phyloP scores from a whole-genome alignment of 2,888 invertebrate genomes.

The Petrophora chlorosata region DNA sequence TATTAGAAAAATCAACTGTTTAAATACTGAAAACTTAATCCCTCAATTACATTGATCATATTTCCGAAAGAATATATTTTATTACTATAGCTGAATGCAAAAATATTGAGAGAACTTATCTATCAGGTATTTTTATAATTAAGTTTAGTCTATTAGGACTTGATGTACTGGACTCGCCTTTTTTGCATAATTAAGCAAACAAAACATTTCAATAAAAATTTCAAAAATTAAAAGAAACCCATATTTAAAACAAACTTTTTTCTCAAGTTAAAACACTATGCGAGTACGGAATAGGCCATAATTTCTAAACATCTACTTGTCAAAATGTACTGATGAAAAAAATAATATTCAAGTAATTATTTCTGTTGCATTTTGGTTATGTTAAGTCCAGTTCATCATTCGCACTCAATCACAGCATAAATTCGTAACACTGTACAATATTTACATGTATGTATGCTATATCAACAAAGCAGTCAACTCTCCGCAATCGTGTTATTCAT shows the following conservation, averaged over 20 bases:
- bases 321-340: too few species aligned
- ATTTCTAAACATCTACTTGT: too few species aligned
- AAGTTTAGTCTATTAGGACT: slow-evolving; percentile 20
- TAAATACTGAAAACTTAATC: too few species aligned
- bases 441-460: slow-evolving; percentile 55
- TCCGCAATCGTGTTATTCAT: slow-evolving; percentile 41
- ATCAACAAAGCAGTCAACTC: slow-evolving; percentile 63
- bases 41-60: neutral
- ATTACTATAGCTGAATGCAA: slow-evolving; percentile 7
- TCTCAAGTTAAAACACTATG: too few species aligned
- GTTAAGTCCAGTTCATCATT: slow-evolving; percentile 42
- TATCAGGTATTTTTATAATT: slow-evolving; percentile 12
- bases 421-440: slow-evolving; percentile 75
- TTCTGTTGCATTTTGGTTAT: neutral
- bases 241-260: too few species aligned
- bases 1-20: too few species aligned
- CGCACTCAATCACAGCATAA: slow-evolving; percentile 56
- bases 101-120: slow-evolving; percentile 13
- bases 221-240: too few species aligned
- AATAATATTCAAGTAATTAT: neutral
- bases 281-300: too few species aligned
- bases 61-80: neutral
- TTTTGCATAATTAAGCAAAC: too few species aligned
- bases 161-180: slow-evolving; percentile 22
- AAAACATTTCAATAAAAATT: neutral